Evolutionary conservation across 2,888 invertebrate species (phyloP).

Genomic region (Zhengitettix transpicula): DNA sequence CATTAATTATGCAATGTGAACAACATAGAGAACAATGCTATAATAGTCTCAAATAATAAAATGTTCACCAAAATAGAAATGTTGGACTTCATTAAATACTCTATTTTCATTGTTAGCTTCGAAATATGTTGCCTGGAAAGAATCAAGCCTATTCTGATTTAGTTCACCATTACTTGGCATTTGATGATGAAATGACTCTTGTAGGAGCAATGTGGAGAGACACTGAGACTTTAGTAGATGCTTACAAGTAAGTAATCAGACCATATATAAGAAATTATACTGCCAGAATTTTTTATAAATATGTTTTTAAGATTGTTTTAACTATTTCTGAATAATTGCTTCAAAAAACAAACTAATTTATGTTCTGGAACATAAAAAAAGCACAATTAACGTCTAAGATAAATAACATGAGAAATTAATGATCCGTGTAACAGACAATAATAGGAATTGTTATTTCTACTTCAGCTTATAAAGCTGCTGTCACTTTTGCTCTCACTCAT

Average conservation of each 20-base stretch:
- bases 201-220: conserved; percentile 37
- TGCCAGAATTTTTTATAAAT: neutral
- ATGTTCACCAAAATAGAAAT: no score
- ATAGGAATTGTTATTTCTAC: no score
- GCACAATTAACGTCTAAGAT: no score
- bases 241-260: conserved; percentile 21
- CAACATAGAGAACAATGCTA: no score
- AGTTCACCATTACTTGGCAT: conserved; percentile 34
- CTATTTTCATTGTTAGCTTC: conserved; percentile 9
- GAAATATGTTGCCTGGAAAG: conserved; percentile 16
- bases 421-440: no score
- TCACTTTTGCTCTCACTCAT: no score
- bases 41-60: no score
- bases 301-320: neutral
- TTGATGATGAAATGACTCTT: conserved; percentile 39
- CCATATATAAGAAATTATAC: neutral
- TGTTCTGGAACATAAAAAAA: no score
- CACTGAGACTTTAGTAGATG: conserved; percentile 34
- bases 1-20: no score
- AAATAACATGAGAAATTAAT: no score
- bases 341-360: neutral
- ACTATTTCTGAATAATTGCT: neutral
- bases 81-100: no score
- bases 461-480: no score
- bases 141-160: conserved; percentile 25